These are phyloP conservation scores for Schizaphis graminum DNA, from an alignment of 2,888 invertebrate genomes.

Conservation along the genomic window DNA sequence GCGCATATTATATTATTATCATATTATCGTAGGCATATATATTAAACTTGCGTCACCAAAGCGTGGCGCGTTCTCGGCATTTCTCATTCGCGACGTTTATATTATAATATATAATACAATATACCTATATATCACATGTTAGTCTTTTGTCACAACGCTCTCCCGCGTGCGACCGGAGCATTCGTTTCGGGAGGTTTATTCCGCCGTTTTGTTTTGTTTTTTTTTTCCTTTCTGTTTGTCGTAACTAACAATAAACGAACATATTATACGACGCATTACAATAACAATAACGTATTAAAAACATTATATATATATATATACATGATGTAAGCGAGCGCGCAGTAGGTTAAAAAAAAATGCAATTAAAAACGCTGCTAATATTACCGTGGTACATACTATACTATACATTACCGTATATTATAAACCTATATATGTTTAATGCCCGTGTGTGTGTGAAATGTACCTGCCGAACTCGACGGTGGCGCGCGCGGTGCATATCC, in stretches of 20 bases:
- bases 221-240: not conserved
- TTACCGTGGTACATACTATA: not conserved
- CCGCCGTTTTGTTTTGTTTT: not conserved
- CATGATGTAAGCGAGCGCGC: not conserved
- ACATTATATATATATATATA: not conserved
- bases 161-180: not conserved
- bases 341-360: constrained; percentile 34
- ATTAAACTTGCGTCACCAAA: not conserved
- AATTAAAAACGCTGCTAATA: constrained; percentile 37
- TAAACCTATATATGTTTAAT: not conserved
- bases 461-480: not conserved
- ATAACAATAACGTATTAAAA: constrained; percentile 6
- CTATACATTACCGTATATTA: not conserved
- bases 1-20: not conserved
- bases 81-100: not conserved
- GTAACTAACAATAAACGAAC: constrained; percentile 8
- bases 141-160: not conserved
- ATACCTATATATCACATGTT: not conserved
- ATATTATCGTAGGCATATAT: not conserved
- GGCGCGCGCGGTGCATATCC: not conserved
- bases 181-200: constrained; percentile 17
- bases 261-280: not conserved
- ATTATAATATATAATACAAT: too few species aligned
- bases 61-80: not conserved
- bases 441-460: not conserved